Base-by-base conservation (phyloP, 2,113 vertebrate genomes). In the Pitta sordida region DNA sequence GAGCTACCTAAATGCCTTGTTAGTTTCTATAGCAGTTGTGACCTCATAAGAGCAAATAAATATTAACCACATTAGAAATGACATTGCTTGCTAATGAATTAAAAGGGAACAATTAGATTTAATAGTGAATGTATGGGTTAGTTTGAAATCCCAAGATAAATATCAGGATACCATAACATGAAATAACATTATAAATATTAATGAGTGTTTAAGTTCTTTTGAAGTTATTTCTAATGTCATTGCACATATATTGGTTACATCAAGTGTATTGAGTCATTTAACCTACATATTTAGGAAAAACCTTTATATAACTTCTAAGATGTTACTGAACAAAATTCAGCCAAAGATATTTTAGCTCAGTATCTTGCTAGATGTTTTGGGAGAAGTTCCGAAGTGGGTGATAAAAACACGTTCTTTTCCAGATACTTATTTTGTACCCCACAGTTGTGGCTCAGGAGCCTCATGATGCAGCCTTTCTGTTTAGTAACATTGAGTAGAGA, bases 401-500 rank as follows among this genome's bases (percentile, higher is more conserved):
- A 41, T 2, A 67, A 56, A 58, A 49, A 0, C 4, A 3, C 10
- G 4, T 24, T 41, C 13, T 51, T 81, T 86, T 13, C 48, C 17
- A 75, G 22, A 6, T 48, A 13, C 29, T 67, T 9, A 46, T 39
- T 56, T 27, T 12, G 15, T 13, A 67, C 7, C 20, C 22, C 49
- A 24, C 6, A 58, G 5, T 3, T 55, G 4, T 75, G 16, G 63
- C 26, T 75, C 8, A 32, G 32, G 22, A 67, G 59, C 6, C 34
- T 78, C 27, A 27, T 17, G 37, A 12, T 69, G 2, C 18, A 60
- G 19, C 2, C 11, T 58, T 81, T 71, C 17, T 48, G 20, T 49
- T 53, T 79, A 73, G 26, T 63, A 83, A 83, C 1, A 1, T 0
- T 0, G 16, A 22, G 6, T 37, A 29, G 17, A 21, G 8, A 43